Evolutionary conservation across 2,888 invertebrate genomes (phyloP).

Genomic region (Phasia obesa): DNA sequence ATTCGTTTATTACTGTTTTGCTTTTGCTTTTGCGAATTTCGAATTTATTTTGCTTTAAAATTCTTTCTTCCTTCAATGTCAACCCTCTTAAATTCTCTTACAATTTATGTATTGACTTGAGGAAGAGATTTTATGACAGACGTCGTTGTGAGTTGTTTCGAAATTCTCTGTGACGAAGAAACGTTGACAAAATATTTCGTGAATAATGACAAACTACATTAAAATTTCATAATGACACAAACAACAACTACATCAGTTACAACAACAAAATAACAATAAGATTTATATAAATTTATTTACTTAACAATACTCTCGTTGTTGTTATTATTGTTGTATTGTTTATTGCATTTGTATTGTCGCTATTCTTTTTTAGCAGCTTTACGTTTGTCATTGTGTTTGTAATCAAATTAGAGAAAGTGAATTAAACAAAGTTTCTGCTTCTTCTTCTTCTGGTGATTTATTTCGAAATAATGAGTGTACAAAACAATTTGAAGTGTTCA

Average conservation of each 20-base stretch:
- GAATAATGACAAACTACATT: constrained; percentile 49
- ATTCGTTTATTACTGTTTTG: too few relatives aligned
- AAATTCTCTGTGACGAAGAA: constrained; percentile 24
- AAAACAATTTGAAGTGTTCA: constrained; percentile 31
- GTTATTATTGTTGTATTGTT: background rate
- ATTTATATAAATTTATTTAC: constrained; percentile 36
- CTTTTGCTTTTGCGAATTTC: too few relatives aligned
- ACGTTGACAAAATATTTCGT: constrained; percentile 64
- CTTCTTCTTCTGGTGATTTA: constrained; percentile 59
- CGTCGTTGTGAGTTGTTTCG: background rate
- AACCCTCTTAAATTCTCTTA: background rate
- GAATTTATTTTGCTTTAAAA: too few relatives aligned
- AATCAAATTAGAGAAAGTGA: constrained; percentile 68
- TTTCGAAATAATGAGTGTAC: constrained; percentile 59
- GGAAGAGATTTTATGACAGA: background rate
- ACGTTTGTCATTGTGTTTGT: constrained; percentile 2
- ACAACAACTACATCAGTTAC: constrained; percentile 28
- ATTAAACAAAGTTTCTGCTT: constrained; percentile 62
- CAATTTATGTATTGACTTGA: background rate
- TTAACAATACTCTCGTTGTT: background rate
- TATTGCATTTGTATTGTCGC: constrained; percentile 14
- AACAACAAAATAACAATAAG: constrained; percentile 34
- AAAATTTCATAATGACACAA: constrained; percentile 59
- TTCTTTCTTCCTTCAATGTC: background rate
- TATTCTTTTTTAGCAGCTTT: background rate